phyloP scores from a whole-genome alignment of 2,888 invertebrate genomes.

The Cantharis nigra region DNA sequence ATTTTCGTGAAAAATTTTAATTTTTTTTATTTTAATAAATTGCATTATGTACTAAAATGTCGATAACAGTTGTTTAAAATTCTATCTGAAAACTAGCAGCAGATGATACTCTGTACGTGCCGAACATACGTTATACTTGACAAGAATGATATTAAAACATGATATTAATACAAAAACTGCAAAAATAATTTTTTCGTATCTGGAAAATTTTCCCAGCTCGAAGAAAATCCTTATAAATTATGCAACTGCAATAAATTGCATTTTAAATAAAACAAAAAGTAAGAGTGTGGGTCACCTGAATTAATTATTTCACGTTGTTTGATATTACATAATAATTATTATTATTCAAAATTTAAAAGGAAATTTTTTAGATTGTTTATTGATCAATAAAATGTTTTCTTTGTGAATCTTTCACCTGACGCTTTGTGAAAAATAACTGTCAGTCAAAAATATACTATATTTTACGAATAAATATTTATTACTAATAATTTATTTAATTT shows the following conservation, averaged over 20 bases:
- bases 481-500: no score
- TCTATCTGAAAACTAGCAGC: conserved; percentile 16
- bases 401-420: no score
- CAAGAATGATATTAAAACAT: not conserved
- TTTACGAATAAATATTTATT: no score
- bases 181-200: not conserved
- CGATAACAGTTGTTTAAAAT: conserved; percentile 22
- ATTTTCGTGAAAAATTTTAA: not conserved
- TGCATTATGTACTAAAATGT: conserved; percentile 8
- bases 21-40: conserved; percentile 1
- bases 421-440: no score
- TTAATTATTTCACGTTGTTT: not conserved
- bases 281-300: not conserved
- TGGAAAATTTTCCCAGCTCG: not conserved
- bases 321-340: no score
- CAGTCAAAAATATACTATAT: no score
- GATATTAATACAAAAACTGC: not conserved
- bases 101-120: conserved; percentile 25
- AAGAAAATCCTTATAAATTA: not conserved
- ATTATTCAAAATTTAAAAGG: no score
- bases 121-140: conserved; percentile 13
- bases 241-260: not conserved
- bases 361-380: no score
- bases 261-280: not conserved
- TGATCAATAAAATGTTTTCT: no score